Base-by-base conservation (phyloP, 2,113 vertebrate genomes). In the Excalfactoria chinensis region DNA sequence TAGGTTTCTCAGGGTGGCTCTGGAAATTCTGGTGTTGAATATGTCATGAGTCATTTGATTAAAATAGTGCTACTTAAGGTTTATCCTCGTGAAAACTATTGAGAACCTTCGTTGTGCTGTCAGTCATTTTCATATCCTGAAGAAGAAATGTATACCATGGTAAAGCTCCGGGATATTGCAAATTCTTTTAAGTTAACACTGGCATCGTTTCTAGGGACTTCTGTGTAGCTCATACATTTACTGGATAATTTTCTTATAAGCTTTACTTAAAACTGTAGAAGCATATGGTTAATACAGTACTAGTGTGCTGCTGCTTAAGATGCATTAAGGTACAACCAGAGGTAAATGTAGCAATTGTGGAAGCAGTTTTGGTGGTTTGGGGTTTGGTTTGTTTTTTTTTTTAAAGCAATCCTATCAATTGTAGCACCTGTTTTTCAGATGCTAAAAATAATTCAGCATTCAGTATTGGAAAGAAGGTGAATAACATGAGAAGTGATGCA, bases 21-120 rank as follows among this genome's bases (percentile, higher is more conserved):
- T 51, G 11, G 85, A 81, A 78, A 77, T 85, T 95, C 79, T 93
- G 64, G 5, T 95, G 59, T 86, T 94, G 95, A 88, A 70, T 87
- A 10, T 92, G 86, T 89, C 58, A 51, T 95, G 93, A 96, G 91
- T 95, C 93, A 94, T 83, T 95, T 91, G 79, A 86, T 91, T 91
- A 94, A 95, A 95, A 95, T 93, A 94, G 91, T 63, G 34, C 83
- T 74, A 63, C 78, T 94, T 93, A 83, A 91, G 85, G 83, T 86
- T 41, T 41, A 41, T 41, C 40, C 40, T 41, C 40, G 85, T 93
- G 28, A 91, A 80, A 93, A 86, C 37, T 71, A 59, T 78, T 84
- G 59, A 74, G 68, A 89, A 71, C 83, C 43, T 5, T 96, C 25
- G 58, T 93, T 67, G 58, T 94, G 89, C 78, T 95, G 79, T 95